These are phyloP conservation scores for Triplophysa rosa DNA, from an alignment of 2,113 vertebrate species.

Conservation along the genomic window DNA sequence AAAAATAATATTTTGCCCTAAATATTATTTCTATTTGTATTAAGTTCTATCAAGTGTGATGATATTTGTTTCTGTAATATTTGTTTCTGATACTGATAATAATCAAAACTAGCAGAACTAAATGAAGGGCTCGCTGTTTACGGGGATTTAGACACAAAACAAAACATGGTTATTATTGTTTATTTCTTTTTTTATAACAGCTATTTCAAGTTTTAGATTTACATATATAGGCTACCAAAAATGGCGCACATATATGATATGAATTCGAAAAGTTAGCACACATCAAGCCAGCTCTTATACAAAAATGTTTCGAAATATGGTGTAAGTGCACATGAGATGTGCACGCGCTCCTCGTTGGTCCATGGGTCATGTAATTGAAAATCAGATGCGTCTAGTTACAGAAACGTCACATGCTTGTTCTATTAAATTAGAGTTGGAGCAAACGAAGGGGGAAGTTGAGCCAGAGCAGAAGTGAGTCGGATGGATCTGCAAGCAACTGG, in stretches of 20 bases:
- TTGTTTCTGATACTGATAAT: no score
- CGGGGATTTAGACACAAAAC: no score
- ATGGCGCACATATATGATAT: neutral
- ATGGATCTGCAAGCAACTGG: neutral
- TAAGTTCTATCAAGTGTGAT: no score
- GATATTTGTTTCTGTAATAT: no score
- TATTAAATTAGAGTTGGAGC: slow-evolving; percentile 62
- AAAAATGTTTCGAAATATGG: neutral
- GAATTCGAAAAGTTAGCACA: neutral
- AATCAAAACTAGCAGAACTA: no score
- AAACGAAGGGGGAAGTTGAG: slow-evolving; percentile 6
- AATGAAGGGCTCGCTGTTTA: no score
- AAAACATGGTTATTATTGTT: no score
- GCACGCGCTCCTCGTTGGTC: neutral
- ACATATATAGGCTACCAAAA: no score
- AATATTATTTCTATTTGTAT: no score
- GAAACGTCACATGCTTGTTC: slow-evolving; percentile 70
- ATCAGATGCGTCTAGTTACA: slow-evolving; percentile 72
- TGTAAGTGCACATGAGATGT: slow-evolving; percentile 17
- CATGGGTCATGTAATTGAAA: slow-evolving; percentile 61
- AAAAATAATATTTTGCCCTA: no score
- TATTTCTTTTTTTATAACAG: no score
- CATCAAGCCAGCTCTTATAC: neutral
- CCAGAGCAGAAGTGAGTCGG: slow-evolving; percentile 35
- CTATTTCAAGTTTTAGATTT: no score